Base-by-base conservation (phyloP, 2,888 invertebrate genomes). In the Hydrotaea diabolus region DNA sequence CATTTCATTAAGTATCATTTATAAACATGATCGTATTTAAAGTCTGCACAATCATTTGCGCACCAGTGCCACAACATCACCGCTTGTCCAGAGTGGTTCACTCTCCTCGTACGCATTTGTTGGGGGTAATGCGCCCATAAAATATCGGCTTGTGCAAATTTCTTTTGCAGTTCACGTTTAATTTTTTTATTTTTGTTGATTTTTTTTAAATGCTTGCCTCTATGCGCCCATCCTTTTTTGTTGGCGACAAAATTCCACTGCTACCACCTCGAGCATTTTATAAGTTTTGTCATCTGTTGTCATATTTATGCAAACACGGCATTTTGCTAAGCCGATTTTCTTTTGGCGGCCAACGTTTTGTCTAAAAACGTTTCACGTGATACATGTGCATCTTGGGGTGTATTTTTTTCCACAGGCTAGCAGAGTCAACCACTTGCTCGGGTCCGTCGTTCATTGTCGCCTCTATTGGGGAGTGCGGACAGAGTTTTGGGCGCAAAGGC, bases 71-170 rank as follows among this genome's bases (percentile, higher is more conserved):
- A 21, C 21, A 0, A 11, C 19, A 15, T n/a, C n/a, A 15, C n/a
- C 13, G n/a, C 15, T 13, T 13, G 43, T 13, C 49, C 39, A 39
- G 31, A 31, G 39, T 39, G 39, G 39, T 39, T 9, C 19, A 76
- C 76, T 73, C 46, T 19, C 49, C 46, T 19, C 49, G 43, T 39
- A 39, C 79, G 79, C 81, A 66, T 85, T 81, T 69, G 66, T 69
- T 46, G 85, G 79, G 85, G 85, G 82, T 82, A 85, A 74, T 85
- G 85, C 79, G 85, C 85, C 79, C 85, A 82, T 85, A 82, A 85
- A 85, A 80, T 72, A 80, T 78, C 80, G 72, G 75, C 75, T 80
- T 76, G 72, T 75, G 53, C 36, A 76, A 71, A 72, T 80, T 77
- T 85, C 26, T 71, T 80, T 77, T 75, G 36, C n/a, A 31, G 73